A percentile compares a stretch with the other conserved stretches of the same genome.
These are phyloP conservation scores for Parnassius mnemosyne DNA, from an alignment of 2,888 invertebrate genomes.

Conservation along the genomic window DNA sequence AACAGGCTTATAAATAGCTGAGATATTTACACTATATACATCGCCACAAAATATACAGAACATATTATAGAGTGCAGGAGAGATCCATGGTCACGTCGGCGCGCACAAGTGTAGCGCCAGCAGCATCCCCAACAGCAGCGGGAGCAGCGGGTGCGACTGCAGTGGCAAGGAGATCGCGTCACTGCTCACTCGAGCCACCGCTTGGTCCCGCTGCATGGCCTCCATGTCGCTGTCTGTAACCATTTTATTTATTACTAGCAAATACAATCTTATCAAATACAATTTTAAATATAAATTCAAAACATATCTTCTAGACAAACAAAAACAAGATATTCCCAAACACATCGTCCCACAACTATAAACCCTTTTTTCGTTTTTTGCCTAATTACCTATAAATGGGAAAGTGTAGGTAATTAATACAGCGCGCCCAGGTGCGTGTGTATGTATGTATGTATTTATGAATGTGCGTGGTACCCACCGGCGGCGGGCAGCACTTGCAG, in stretches of 20 bases:
- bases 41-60: constrained; percentile 25
- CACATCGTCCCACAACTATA: no score
- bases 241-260: not conserved
- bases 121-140: constrained; percentile 20
- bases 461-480: constrained; percentile 29
- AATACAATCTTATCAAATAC: no score
- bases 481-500: constrained; percentile 26
- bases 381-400: no score
- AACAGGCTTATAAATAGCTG: not conserved
- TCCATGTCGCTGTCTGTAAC: constrained; percentile 64
- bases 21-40: constrained; percentile 33
- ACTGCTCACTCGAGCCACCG: constrained; percentile 37
- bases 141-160: constrained; percentile 5
- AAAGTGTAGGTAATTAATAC: no score
- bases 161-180: constrained; percentile 16
- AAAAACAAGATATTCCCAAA: no score
- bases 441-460: not conserved
- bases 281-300: no score
- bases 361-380: no score
- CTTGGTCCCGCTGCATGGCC: constrained; percentile 84
- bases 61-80: not conserved
- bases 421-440: no score
- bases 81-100: constrained; percentile 24
- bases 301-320: no score
- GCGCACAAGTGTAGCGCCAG: constrained; percentile 9